Percentiles rank a stretch among this genome's conserved stretches.
Conservation (phyloP, 2,888 invertebrate species). For the Plagodis dolabraria region DNA sequence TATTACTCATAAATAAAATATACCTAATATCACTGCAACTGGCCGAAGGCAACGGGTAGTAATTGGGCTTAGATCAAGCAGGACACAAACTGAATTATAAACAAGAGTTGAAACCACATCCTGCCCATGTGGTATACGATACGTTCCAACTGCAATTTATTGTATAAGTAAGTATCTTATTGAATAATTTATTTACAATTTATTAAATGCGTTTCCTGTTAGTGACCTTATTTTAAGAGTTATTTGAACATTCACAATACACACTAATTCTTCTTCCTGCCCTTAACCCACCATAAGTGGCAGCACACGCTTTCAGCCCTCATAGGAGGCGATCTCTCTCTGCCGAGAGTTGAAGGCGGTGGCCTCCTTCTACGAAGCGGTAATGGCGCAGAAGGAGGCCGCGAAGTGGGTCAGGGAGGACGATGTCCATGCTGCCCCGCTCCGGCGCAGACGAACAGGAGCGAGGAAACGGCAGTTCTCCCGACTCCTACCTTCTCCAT, state of each 20-base stretch:
- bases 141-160: not conserved
- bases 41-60: conserved; percentile 22
- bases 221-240: conserved; percentile 1
- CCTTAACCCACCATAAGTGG: no score
- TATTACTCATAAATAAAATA: not conserved
- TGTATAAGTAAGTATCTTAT: conserved; percentile 1
- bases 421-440: no score
- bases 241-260: not conserved
- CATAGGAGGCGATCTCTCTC: no score
- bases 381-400: no score
- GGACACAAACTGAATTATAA: conserved; percentile 29
- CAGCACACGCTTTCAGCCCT: no score
- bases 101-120: conserved; percentile 29
- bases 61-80: conserved; percentile 16
- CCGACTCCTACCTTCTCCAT: no score
- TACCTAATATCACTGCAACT: not conserved
- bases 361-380: no score
- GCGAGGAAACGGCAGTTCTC: no score
- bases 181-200: not conserved
- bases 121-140: conserved; percentile 16
- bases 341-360: no score
- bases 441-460: no score
- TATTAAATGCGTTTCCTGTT: conserved; percentile 6
- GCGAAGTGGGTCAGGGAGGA: no score
- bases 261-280: no score